Evolutionary conservation across 2,888 invertebrate genomes (phyloP), one percentile per base, ranked within the genome.

Genomic region (Troides helena): DNA sequence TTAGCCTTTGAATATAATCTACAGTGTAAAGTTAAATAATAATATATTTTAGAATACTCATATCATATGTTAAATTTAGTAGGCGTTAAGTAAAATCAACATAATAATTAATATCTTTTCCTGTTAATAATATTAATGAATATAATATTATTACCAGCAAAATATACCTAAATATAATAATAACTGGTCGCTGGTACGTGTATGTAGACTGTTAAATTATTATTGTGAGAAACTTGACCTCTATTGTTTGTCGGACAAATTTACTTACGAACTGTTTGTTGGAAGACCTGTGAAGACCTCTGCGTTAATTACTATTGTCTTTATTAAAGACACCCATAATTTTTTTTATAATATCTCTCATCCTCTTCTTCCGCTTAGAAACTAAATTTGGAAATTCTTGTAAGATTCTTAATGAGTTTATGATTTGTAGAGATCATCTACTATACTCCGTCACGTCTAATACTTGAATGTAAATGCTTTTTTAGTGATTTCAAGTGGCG

Each of bases 191-290:
- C 53, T 62, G 5, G 7, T 36, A 30, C 21, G 21, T 53, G 56
- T 67, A 56, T 62, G 53, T 23, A 53, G n/a, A 59, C n/a, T 67
- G 23, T 50, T 50, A 63, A 63, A 60, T 67, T 63, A 60, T 56
- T 14, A 30, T 17, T 59, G 63, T 70, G 70, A 46, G 70, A 70
- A 70, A 18, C 43, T 62, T 62, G 0, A 8, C 12, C 0, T n/a
- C 60, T 30, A 70, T 67, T 70, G 70, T 70, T 60, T 63, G 43
- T 21, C 10, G n/a, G 23, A 30, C 23, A 67, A 59, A 63, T 56
- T 63, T 59, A 53, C 62, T 70, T 67, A 30, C 25, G 30, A 63
- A 70, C 67, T 60, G 36, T 67, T 63, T 30, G 67, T 60, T 58
- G 25, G 62, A 64, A 64, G 43, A 63, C 56, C 30, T 43, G 23